Evolutionary conservation across 2,113 vertebrate species (phyloP), one percentile per base, ranked within the genome.

Genomic region (Malurus melanocephalus): DNA sequence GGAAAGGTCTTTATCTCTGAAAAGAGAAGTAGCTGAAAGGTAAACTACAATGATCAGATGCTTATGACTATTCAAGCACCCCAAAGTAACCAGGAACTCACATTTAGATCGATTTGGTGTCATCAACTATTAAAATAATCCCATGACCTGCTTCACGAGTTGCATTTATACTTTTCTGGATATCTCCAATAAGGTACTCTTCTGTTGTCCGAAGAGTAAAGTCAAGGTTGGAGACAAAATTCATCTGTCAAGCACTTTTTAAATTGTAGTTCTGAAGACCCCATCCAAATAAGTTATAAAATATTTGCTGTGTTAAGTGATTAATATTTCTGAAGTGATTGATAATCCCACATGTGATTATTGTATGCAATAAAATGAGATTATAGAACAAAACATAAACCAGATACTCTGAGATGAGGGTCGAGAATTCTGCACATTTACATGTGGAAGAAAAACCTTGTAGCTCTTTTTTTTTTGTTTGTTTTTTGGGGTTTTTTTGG

Each of bases 401-500:
- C 38, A 92, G 67, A 48, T 30, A 55, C 3, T 38, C 4, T 17
- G 56, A 19, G 26, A 59, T 13, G 4, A 66, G 2, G 16, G 83
- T 52, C 9, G 30, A 8, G n/a, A 67, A 32, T 77, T 69, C 32
- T 65, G 7, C 0, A 73, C 1, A 1, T 72, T n/a, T 72, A 23
- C 9, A 69, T 10, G 28, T 38, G 38, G 38, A 38, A 8, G 14
- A 19, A 67, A 75, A 17, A 9, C 23, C 4, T 2, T 26, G 19
- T 33, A 30, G 4, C 3, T 12, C 15, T 14, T n/a, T n/a, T n/a
- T n/a, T n/a, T n/a, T n/a, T n/a, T 46, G n/a, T 12, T 5, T 6
- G 6, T 13, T 27, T 33, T 26, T n/a, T n/a, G n/a, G n/a, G n/a
- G n/a, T n/a, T n/a, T n/a, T n/a, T n/a, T n/a, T n/a, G n/a, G n/a